phyloP scores from a whole-genome alignment of 53 echinoderm and acorn worm genomes.

The Antedon mediterranea region DNA sequence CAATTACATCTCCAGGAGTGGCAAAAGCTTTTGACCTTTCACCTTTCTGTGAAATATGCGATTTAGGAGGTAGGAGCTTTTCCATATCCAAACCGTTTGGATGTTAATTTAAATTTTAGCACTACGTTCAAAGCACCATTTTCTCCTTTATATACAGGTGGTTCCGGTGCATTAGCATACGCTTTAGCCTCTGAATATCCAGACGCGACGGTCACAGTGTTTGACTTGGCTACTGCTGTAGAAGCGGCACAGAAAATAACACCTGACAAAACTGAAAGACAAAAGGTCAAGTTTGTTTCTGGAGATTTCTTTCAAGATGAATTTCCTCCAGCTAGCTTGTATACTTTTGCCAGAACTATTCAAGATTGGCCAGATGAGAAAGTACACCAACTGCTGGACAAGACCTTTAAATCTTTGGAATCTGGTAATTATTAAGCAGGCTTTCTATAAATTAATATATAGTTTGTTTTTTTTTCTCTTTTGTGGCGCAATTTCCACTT shows the following conservation, averaged over 20 bases:
- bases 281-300: background rate
- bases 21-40: background rate
- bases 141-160: background rate
- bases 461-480: too few species aligned
- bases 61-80: background rate
- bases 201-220: background rate
- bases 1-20: background rate
- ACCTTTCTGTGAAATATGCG: background rate
- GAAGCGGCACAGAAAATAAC: background rate
- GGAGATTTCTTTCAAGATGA: background rate
- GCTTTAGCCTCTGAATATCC: background rate
- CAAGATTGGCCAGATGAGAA: background rate
- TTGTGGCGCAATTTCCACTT: too few species aligned
- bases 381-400: background rate
- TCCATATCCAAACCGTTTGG: too few species aligned
- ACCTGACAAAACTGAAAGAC: background rate
- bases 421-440: too few species aligned
- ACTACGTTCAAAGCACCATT: too few species aligned
- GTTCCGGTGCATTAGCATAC: background rate
- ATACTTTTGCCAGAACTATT: background rate
- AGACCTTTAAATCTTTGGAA: background rate
- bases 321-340: background rate
- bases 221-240: background rate
- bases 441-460: too few species aligned
- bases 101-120: too few species aligned